These are phyloP conservation scores for Zoroaster sp. DNA, from an alignment of 53 echinoderm and acorn worm genomes.

Conservation along the genomic window DNA sequence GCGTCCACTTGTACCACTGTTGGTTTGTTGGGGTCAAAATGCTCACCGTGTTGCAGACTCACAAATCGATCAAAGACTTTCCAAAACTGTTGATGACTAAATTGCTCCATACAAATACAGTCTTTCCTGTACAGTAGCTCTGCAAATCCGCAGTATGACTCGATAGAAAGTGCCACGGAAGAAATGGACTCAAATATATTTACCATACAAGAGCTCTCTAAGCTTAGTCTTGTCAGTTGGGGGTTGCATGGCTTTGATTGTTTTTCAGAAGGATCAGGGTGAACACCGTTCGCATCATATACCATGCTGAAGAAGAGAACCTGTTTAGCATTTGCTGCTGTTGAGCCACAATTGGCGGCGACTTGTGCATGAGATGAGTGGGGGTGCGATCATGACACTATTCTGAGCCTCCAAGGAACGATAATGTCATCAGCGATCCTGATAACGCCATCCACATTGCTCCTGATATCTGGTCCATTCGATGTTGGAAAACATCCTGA, in stretches of 20 bases:
- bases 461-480: no score
- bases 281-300: conserved; percentile 56
- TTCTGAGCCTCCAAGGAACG: conserved; percentile 18
- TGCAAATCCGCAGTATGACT: conserved; percentile 1
- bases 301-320: conserved; percentile 57
- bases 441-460: conserved; percentile 52
- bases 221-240: conserved; percentile 10
- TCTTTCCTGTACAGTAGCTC: conserved; percentile 32
- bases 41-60: conserved; percentile 22
- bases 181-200: conserved; percentile 31
- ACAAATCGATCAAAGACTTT: background rate
- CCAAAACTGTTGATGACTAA: background rate
- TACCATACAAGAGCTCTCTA: conserved; percentile 20
- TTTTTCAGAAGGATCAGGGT: conserved; percentile 50
- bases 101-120: background rate
- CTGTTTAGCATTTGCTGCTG: conserved; percentile 16
- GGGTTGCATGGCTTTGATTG: conserved; percentile 41
- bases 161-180: conserved; percentile 20
- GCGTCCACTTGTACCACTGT: conserved; percentile 59
- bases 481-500: no score
- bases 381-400: conserved; percentile 44
- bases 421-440: conserved; percentile 54
- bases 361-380: conserved; percentile 25
- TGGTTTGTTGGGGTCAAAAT: conserved; percentile 60
- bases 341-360: conserved; percentile 26